These are phyloP conservation scores for Charaxes varanes DNA, from an alignment of 1,140 invertebrate genomes.

Conservation along the genomic window DNA sequence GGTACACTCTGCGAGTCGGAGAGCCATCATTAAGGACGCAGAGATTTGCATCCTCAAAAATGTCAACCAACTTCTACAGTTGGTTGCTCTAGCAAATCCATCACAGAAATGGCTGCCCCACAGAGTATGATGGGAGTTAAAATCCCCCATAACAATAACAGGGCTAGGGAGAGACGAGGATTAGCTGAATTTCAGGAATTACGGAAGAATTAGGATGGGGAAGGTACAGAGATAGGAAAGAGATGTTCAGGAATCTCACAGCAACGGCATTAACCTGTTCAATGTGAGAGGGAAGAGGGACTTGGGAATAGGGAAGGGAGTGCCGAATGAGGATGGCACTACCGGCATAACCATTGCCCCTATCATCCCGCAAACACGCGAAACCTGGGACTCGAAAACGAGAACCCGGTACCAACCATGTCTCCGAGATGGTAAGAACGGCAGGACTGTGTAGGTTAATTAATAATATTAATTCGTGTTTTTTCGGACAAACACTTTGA, in stretches of 20 bases:
- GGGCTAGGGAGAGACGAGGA: conserved; percentile 2
- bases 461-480: too few species aligned
- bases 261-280: conserved; percentile 9
- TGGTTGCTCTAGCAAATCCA: too few species aligned
- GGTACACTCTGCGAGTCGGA: conserved; percentile 3
- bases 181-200: not conserved
- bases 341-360: not conserved
- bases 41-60: conserved; percentile 13
- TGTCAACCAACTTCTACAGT: conserved; percentile 6
- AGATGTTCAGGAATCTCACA: conserved; percentile 1
- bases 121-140: conserved; percentile 9
- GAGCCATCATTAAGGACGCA: too few species aligned
- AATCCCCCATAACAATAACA: conserved; percentile 13
- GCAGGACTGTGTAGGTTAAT: too few species aligned
- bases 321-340: conserved; percentile 4
- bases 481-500: too few species aligned
- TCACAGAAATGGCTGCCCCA: conserved; percentile 11
- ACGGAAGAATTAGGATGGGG: conserved; percentile 1
- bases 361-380: too few species aligned
- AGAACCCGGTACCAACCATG: too few species aligned
- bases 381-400: too few species aligned
- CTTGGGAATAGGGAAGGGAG: conserved; percentile 2
- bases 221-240: conserved; percentile 3
- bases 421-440: too few species aligned
- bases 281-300: conserved; percentile 1